Percentiles rank a stretch among this genome's conserved stretches.
Evolutionary conservation across 2,113 vertebrate species (phyloP).

Genomic region (Rhea americana): DNA sequence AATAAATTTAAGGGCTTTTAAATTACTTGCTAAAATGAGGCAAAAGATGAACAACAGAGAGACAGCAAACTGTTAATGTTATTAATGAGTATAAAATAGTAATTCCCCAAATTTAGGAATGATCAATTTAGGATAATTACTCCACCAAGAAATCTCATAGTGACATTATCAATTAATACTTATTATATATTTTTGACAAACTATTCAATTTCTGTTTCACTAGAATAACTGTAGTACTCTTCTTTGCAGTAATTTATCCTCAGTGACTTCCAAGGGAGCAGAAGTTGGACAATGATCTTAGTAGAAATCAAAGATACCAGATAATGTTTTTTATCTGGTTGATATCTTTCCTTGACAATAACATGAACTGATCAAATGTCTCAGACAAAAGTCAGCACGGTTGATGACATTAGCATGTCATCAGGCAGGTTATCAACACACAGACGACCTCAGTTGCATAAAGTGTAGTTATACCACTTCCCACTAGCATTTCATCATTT

Average conservation of each 20-base stretch:
- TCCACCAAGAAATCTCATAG: not conserved
- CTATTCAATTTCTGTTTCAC: not conserved
- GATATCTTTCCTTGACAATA: not conserved
- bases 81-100: not conserved
- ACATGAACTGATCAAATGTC: not conserved
- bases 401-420: not conserved
- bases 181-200: not conserved
- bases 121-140: not conserved
- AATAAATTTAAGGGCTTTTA: not conserved
- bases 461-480: not conserved
- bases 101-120: not conserved
- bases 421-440: not conserved
- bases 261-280: not conserved
- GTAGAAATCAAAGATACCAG: not conserved
- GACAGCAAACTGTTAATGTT: not conserved
- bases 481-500: slow-evolving; percentile 2
- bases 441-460: not conserved
- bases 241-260: not conserved
- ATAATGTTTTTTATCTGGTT: not conserved
- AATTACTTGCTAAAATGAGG: not conserved
- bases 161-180: not conserved
- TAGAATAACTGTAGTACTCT: not conserved
- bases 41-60: not conserved
- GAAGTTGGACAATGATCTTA: not conserved
- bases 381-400: not conserved